These are phyloP conservation scores for Mugil cephalus DNA, from an alignment of 2,113 vertebrate genomes.

Conservation along the genomic window DNA sequence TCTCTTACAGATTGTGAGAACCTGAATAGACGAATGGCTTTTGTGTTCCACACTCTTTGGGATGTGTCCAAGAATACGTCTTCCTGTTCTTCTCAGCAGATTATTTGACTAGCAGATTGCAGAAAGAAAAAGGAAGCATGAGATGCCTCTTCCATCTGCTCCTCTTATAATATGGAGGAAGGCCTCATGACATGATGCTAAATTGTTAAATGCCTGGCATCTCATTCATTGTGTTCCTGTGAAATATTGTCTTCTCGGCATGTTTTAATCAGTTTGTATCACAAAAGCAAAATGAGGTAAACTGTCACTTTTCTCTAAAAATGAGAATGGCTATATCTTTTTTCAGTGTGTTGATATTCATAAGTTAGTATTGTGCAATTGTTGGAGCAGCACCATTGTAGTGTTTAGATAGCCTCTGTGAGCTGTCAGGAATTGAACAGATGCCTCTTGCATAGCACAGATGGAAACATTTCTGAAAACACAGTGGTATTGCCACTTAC, in stretches of 20 bases:
- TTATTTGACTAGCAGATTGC: constrained; percentile 35
- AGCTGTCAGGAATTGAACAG: constrained; percentile 45
- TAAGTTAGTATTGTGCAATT: background rate
- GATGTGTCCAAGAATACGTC: constrained; percentile 10
- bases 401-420: constrained; percentile 11
- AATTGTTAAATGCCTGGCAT: background rate
- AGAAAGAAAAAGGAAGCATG: background rate
- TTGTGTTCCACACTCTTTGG: background rate
- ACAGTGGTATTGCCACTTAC: background rate
- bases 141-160: constrained; percentile 39
- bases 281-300: constrained; percentile 7
- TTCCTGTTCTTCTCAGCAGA: constrained; percentile 3
- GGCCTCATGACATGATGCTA: constrained; percentile 15
- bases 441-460: constrained; percentile 33
- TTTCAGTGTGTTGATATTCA: constrained; percentile 12
- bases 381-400: constrained; percentile 26
- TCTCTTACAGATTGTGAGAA: background rate
- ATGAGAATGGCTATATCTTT: constrained; percentile 10
- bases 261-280: constrained; percentile 8
- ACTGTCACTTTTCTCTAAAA: background rate
- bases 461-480: constrained; percentile 48
- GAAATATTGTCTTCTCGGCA: background rate
- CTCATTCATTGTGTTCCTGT: background rate
- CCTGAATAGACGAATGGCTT: background rate
- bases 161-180: constrained; percentile 2